These are phyloP conservation scores for Scaptomyza caliginosa DNA, from an alignment of 2,888 invertebrate genomes.

Conservation along the genomic window DNA sequence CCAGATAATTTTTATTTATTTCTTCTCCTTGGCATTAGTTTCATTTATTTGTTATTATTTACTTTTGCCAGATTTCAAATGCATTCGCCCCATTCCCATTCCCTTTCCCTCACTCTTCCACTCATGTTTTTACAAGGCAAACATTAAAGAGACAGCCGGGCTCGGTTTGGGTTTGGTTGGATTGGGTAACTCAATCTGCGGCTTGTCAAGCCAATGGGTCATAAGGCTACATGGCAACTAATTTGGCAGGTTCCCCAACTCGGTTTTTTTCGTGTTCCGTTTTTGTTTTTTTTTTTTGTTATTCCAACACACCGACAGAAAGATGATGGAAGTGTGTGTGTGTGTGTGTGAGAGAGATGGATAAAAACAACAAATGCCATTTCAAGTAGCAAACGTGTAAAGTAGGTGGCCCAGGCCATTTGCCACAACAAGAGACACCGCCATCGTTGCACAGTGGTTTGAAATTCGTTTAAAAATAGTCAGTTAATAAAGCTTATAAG, in stretches of 20 bases:
- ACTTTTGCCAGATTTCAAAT: conserved; percentile 60
- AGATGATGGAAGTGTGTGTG: conserved; percentile 9
- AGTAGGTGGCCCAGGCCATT: conserved; percentile 76
- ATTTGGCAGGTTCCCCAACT: conserved; percentile 60
- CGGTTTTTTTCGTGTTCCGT: conserved; percentile 8
- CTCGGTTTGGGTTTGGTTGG: conserved; percentile 33
- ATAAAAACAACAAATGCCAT: conserved; percentile 72
- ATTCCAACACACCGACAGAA: conserved; percentile 52
- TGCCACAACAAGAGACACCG: conserved; percentile 43
- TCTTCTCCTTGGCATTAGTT: conserved; percentile 58
- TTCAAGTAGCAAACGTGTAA: conserved; percentile 77
- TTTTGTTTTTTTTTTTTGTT: conserved; percentile 49
- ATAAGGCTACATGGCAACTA: conserved; percentile 69
- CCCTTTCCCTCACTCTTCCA: conserved; percentile 1
- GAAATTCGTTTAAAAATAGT: too few relatives aligned
- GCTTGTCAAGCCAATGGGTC: conserved; percentile 70
- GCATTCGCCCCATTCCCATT: conserved; percentile 26
- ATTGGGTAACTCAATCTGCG: conserved; percentile 69
- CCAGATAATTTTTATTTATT: conserved; percentile 16
- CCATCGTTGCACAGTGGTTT: conserved; percentile 46
- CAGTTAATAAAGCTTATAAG: too few relatives aligned
- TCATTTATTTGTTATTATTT: conserved; percentile 74
- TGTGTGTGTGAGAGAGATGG: conserved; percentile 7
- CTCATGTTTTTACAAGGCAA: conserved; percentile 48
- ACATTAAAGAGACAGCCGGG: conserved; percentile 58